Evolutionary conservation across 64 coral and sea anemone genomes (phyloP).

Genomic region (Anthopleura sola): DNA sequence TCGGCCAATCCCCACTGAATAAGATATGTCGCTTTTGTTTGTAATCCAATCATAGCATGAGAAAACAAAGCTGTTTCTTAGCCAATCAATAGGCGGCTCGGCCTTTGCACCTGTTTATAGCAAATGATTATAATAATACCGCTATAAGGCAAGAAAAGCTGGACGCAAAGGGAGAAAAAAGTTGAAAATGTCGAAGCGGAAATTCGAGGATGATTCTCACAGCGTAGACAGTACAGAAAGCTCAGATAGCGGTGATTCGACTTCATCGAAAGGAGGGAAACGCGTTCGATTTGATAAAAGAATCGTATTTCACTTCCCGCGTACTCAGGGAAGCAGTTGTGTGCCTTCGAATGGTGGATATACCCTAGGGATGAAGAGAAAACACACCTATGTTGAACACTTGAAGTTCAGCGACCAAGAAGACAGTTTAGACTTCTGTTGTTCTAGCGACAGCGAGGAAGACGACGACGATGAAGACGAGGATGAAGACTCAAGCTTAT

Average conservation of each 20-base stretch:
- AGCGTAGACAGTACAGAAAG: slow-evolving; percentile 81
- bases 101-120: slow-evolving; percentile 13
- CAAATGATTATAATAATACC: slow-evolving; percentile 18
- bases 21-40: not conserved
- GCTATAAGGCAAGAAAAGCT: slow-evolving; percentile 11
- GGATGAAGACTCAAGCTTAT: slow-evolving; percentile 51
- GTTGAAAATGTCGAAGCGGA: slow-evolving; percentile 38
- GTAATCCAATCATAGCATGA: not conserved
- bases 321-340: slow-evolving; percentile 85
- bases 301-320: slow-evolving; percentile 85
- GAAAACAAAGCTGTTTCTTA: not conserved
- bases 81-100: not conserved
- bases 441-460: slow-evolving; percentile 61
- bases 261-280: slow-evolving; percentile 43
- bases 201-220: slow-evolving; percentile 76
- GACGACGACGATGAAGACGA: slow-evolving; percentile 74
- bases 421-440: slow-evolving; percentile 18
- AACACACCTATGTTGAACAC: slow-evolving; percentile 74
- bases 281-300: slow-evolving; percentile 77
- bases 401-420: slow-evolving; percentile 69
- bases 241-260: slow-evolving; percentile 65
- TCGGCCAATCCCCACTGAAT: not conserved
- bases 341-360: slow-evolving; percentile 95
- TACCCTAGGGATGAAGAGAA: slow-evolving; percentile 92
- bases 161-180: not conserved